Base-by-base conservation (phyloP, 1,140 invertebrate species). In the Mizuhopecten yessoensis region DNA sequence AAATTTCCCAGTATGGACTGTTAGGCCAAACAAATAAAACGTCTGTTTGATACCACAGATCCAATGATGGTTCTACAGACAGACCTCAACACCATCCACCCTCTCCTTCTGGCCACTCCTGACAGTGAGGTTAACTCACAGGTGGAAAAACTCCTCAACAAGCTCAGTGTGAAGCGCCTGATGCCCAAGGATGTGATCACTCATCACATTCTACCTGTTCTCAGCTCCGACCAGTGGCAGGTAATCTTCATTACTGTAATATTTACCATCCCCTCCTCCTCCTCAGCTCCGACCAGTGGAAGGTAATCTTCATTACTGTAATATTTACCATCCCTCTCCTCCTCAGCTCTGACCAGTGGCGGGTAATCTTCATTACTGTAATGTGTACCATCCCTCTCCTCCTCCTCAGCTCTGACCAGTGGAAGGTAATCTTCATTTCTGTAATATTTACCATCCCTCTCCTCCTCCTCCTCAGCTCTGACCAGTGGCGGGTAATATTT, bases 41-140 rank as follows among this genome's bases (percentile, higher is more conserved):
- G n/a, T n/a, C n/a, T n/a, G n/a, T n/a, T n/a, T n/a, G n/a, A 45
- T 17, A 13, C 17, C 45, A 34, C 92, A 96, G 95, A 95, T 93
- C 93, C 94, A 13, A 87, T 95, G 45, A 33, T 42, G 17, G 86
- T 91, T 29, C 93, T 96, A 33, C 93, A 94, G 42, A 91, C 94
- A 88, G 96, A 96, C 87, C 49, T 96, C 88, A 95, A 94, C 88
- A 94, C 95, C 20, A 93, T 96, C 0, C 95, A 96, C 86, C 90
- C 93, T 0, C 86, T 87, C 2, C 91, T 96, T 33, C 87, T 95
- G 49, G 90, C 90, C 20, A 94, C 95, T 5, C 88, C 89, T 34
- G 96, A 96, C 90, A 92, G 89, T 87, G 95, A 96, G 39, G 93
- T 95, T 34, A 95, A 96, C 91, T 96, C 95, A 0, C 95, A 96